Evolutionary conservation across 2,888 invertebrate species (phyloP), one percentile per base, ranked within the genome.

Genomic region (Taenaris catops): DNA sequence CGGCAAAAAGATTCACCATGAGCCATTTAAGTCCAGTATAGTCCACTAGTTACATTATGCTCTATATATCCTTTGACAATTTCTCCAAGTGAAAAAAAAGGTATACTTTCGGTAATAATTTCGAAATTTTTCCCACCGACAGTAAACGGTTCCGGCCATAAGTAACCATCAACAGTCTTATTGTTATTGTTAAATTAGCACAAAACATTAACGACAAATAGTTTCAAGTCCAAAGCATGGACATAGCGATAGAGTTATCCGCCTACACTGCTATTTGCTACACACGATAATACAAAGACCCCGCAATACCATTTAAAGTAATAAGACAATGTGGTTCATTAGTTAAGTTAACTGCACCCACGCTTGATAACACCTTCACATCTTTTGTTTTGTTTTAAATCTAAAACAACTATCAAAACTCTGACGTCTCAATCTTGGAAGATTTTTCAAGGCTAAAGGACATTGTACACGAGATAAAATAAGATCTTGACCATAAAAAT

Each of bases 291-390:
- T 78, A 75, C 70, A 71, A 76, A 78, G 79, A 78, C 67, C 63
- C 54, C 44, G 57, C 61, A 63, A 53, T 42, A 34, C 81, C 81
- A 66, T 78, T 67, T 78, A 63, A 63, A 78, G 83, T 66, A 81
- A 74, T 78, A 83, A 83, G 74, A 84, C 80, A 81, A 83, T 81
- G 74, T 71, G 58, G 63, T 73, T 78, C 75, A 75, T 81, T 80
- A 79, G 69, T 67, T 64, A 55, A 53, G 67, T 62, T 65, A 53
- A 67, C 57, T 49, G 56, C 64, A 49, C 81, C 81, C 70, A 81
- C 81, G 55, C 57, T 21, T 8, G 44, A 44, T 55, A 18, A 38
- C 61, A 63, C 61, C 58, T 62, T 54, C 31, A 38, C 18, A 29
- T 34, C n/a, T 48, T 41, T 44, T 37, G 34, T 44, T 28, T 23